Evolutionary conservation across 1,140 invertebrate species (phyloP), one percentile per base, ranked within the genome.

Genomic region (Drosophila ficusphila): DNA sequence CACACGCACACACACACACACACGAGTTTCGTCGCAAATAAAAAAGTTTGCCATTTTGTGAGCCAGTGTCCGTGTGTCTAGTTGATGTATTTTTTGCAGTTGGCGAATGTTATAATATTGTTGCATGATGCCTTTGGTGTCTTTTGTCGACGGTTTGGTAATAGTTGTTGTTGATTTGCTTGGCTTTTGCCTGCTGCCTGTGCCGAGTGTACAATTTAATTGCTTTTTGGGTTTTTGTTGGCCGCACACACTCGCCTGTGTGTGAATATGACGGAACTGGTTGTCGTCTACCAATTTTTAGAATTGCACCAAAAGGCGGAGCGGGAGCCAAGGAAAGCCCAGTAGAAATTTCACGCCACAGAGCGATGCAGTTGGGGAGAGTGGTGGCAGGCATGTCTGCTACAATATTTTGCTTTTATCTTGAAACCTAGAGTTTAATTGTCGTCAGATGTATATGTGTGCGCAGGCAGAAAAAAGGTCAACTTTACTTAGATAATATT

Each of bases 351-450:
- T 71, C 44, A 48, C 72, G 64, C 64, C 61, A 25, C 29, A n/a
- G 14, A 5, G 8, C 19, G 3, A 7, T 12, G 3, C 4, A 27
- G 14, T 0, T 34, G 33, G n/a, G 12, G 18, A 14, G 31, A 14
- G 9, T 16, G 18, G 9, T 16, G 47, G 19, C 5, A 9, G 27
- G 9, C 42, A 19, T 33, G 65, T 46, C 27, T 51, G 60, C 49
- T 82, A 88, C 78, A 88, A 83, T 89, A 88, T 76, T 89, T 88
- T 83, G 83, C 83, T 89, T 88, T 88, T 83, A 89, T 83, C 76
- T 56, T 54, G 5, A 39, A 58, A 65, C 52, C 54, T 27, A 72
- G 48, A 46, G 47, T 78, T 72, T 62, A 76, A 79, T 73, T 79
- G 73, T 78, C 72, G 65, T 67, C 57, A 25, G 41, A 61, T 33